Base-by-base conservation (phyloP, 1,140 invertebrate species). In the Chlorops oryzae region DNA sequence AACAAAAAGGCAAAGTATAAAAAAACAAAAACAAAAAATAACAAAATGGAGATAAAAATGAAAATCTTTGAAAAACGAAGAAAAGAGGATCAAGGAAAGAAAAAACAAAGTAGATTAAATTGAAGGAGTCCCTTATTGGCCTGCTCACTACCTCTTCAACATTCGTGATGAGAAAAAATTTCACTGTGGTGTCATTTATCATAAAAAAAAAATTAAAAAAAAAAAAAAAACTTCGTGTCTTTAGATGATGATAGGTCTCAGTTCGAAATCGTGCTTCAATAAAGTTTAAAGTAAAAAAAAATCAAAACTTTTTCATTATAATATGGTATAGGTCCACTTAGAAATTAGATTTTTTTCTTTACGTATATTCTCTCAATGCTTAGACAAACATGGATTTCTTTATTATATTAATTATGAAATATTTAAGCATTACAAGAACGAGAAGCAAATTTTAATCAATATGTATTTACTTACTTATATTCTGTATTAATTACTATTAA, bases 401-500 rank as follows among this genome's bases (percentile, higher is more conserved):
- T 27, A 23, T 27, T 23, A 20, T 10, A 15, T 32, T 10, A 32
- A 32, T 32, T 10, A 32, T 7, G 23, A 47, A 35, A 38, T n/a
- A 13, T 23, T 47, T 10, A 5, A 35, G 25, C 42, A 50, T 15
- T 7, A 43, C 20, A 34, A 17, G 7, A 25, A 21, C 12, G 32
- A 35, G n/a, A 50, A 42, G n/a, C 17, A 10, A 43, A 28, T 18
- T 20, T 18, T 50, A 35, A 43, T 37, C 23, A 27, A 37, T 50
- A 13, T 12, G 25, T n/a, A 40, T 49, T 49, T 40, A 49, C 24
- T 40, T 40, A 21, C 18, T 27, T 49, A 27, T 47, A 35, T 7
- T 37, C 23, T 27, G 20, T 42, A 50, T 40, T 21, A 39, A 22
- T 27, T 5, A 40, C 39, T 40, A 28, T 41, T 28, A 49, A 18